Evolutionary conservation across 2,797 vertebrate species (phyloP), one percentile per base, ranked within the genome.

Genomic region (Clarias platycephalus): DNA sequence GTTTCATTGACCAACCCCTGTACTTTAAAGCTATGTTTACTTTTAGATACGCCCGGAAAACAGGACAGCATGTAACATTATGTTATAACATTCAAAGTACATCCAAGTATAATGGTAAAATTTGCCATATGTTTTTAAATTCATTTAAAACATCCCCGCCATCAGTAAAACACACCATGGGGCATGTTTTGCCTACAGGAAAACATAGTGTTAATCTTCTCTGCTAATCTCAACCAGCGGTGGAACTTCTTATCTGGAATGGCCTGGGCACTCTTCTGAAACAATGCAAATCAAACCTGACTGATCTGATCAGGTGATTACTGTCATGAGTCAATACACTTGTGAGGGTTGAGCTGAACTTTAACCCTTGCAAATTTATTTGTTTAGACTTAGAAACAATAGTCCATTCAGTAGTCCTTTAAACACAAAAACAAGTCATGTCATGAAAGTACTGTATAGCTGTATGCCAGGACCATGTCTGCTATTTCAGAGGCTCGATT

Each of bases 221-320:
- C 16, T 22, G 70, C 44, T 81, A 57, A 81, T 68, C 60, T 40
- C 40, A 55, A 12, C n/a, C 28, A 34, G 4, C 24, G 40, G 37
- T 55, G 13, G 67, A 57, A 22, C 55, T 13, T 24, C 64, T 80
- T 74, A 68, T 79, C 74, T 78, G 60, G 26, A 66, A n/a, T 34
- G 49, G 64, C 68, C 34, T 15, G 74, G 6, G 75, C 68, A 49
- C 28, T 75, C 49, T 44, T 57, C 49, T 58, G 24, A 75, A 66
- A 75, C 68, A 81, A 58, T 75, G 60, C 53, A 26, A 81, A 85
- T 81, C 62, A 58, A 40, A 75, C 44, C 22, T 31, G 20, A 53
- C 31, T 78, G 84, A 82, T 28, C 34, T 68, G 70, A 76, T 70
- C 84, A 81, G 31, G 1, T 76, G 84, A 85, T 57, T 13, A 63